phyloP scores from a whole-genome alignment of 2,888 invertebrate genomes.

The Meliscaeva auricollis region DNA sequence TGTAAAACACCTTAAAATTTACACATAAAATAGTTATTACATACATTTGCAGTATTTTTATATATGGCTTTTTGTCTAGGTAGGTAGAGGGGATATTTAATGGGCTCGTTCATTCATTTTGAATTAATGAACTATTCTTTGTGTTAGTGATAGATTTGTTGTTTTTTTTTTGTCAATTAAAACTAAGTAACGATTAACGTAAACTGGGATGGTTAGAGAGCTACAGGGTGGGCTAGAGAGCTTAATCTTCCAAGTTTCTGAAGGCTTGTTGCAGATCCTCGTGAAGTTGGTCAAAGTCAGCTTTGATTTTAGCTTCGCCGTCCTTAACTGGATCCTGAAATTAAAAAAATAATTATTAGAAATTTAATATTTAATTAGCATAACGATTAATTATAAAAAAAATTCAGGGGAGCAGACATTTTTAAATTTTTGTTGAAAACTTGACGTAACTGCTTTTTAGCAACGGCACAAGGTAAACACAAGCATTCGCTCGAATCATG shows the following conservation, averaged over 20 bases:
- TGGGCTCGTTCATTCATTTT: constrained; percentile 63
- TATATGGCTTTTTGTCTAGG: constrained; percentile 53
- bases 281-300: constrained; percentile 97
- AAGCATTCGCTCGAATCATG: too few species aligned
- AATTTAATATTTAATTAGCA: background rate
- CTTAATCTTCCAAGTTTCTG: constrained; percentile 98
- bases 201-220: constrained; percentile 73
- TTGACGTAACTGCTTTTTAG: too few species aligned
- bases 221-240: constrained; percentile 26
- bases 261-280: constrained; percentile 98
- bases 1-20: constrained; percentile 69
- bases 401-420: too few species aligned
- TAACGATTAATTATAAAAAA: too few species aligned
- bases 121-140: constrained; percentile 33
- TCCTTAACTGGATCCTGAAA: constrained; percentile 97
- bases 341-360: background rate
- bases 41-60: constrained; percentile 37
- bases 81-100: constrained; percentile 50
- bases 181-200: constrained; percentile 74
- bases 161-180: constrained; percentile 58
- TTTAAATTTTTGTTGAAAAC: too few species aligned
- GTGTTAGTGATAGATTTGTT: constrained; percentile 44
- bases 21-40: constrained; percentile 69
- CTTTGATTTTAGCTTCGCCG: constrained; percentile 97
- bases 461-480: too few species aligned